Percentiles rank a stretch among this genome's conserved stretches.
Evolutionary conservation across 2,113 vertebrate species (phyloP).

Genomic region (Galemys pyrenaicus): DNA sequence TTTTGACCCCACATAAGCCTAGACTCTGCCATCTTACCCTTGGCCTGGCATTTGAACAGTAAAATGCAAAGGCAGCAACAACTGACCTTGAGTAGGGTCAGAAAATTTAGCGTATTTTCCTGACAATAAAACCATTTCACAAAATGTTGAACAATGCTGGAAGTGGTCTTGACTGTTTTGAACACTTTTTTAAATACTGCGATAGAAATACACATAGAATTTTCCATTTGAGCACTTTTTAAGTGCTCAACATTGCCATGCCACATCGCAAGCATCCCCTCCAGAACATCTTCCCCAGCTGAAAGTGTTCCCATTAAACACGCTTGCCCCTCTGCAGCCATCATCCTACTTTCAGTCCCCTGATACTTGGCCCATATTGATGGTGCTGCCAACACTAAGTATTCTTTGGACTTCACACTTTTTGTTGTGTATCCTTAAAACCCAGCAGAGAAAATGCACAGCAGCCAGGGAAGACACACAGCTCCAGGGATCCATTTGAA

Average conservation of each 20-base stretch:
- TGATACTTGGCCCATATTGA: conserved; percentile 45
- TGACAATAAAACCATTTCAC: conserved; percentile 81
- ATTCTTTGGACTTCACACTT: conserved; percentile 69
- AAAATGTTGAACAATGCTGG: conserved; percentile 69
- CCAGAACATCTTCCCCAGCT: neutral
- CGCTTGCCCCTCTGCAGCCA: neutral
- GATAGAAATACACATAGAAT: conserved; percentile 11
- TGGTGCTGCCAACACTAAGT: conserved; percentile 43
- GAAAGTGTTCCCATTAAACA: neutral
- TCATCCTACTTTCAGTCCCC: neutral
- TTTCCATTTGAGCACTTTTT: neutral
- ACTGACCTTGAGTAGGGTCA: conserved; percentile 61
- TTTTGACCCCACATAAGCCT: conserved; percentile 75
- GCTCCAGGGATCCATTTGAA: conserved; percentile 73
- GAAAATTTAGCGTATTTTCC: conserved; percentile 78
- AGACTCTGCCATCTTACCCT: conserved; percentile 77
- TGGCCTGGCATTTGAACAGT: conserved; percentile 81
- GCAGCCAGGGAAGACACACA: conserved; percentile 72
- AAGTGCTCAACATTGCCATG: neutral
- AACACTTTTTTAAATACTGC: neutral
- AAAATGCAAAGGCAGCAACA: conserved; percentile 77
- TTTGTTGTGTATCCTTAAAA: conserved; percentile 63
- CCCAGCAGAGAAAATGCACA: conserved; percentile 62
- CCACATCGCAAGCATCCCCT: neutral
- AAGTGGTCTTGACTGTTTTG: conserved; percentile 39